A percentile compares a stretch with the other conserved stretches of the same genome.
phyloP scores from a whole-genome alignment of 2,113 vertebrate species.

The Poeciliopsis retropinna region DNA sequence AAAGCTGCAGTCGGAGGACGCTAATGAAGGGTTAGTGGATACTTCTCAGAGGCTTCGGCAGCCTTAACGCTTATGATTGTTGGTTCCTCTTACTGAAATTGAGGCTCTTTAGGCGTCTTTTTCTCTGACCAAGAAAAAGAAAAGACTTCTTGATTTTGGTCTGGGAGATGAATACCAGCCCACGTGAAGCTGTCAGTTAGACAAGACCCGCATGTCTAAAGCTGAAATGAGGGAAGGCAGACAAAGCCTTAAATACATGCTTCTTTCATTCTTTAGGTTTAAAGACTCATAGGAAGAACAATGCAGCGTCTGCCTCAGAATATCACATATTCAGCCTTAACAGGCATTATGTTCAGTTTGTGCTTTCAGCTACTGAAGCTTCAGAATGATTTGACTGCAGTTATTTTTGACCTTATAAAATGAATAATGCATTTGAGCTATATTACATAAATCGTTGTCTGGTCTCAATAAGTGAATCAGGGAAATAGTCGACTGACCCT shows the following conservation, averaged over 20 bases:
- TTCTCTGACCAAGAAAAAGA: slow-evolving; percentile 17
- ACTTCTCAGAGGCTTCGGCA: slow-evolving; percentile 20
- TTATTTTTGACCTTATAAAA: neutral
- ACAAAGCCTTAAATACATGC: slow-evolving; percentile 11
- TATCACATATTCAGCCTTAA: neutral
- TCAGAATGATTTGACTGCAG: neutral
- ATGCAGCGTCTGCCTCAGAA: neutral
- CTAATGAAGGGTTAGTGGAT: slow-evolving; percentile 90
- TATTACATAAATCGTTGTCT: slow-evolving; percentile 2
- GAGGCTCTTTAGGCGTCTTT: slow-evolving; percentile 21
- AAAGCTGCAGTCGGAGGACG: slow-evolving; percentile 88
- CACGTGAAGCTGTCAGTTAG: slow-evolving; percentile 3
- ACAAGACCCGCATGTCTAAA: neutral
- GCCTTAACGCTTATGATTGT: slow-evolving; percentile 37
- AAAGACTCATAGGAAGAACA: neutral
- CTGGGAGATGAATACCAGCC: slow-evolving; percentile 14
- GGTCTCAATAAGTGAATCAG: neutral
- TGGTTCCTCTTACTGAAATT: slow-evolving; percentile 18
- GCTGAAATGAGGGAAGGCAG: neutral
- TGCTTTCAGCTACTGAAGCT: neutral
- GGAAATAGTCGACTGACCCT: neutral
- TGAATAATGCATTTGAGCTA: slow-evolving; percentile 17
- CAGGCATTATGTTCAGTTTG: neutral
- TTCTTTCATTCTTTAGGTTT: neutral
- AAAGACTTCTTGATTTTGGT: slow-evolving; percentile 37